A percentile compares a stretch with the other conserved stretches of the same genome.
Evolutionary conservation across 2,113 vertebrate species (phyloP).

Genomic region (Nansenia antarctica): DNA sequence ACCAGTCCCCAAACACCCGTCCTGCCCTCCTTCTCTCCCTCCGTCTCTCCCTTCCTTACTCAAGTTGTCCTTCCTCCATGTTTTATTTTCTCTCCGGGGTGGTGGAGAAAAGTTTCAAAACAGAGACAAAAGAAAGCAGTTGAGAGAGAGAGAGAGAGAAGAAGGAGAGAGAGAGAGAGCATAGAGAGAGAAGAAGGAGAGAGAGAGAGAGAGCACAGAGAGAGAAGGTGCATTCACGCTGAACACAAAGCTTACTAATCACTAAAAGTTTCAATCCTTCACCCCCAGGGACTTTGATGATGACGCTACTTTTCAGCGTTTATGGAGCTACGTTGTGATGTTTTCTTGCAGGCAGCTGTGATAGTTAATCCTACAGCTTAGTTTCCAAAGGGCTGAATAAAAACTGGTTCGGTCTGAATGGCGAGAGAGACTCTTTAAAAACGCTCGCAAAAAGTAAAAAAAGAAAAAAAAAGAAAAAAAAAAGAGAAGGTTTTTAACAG

Average conservation of each 20-base stretch:
- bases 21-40: constrained; percentile 31
- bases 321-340: too few relatives aligned
- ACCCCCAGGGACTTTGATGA: not conserved
- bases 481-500: too few relatives aligned
- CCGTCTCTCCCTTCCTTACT: not conserved
- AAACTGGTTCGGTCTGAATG: not conserved
- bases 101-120: not conserved
- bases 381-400: not conserved
- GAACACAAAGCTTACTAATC: too few relatives aligned
- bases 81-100: not conserved
- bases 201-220: not conserved
- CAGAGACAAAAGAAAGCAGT: not conserved
- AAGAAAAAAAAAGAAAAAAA: too few relatives aligned
- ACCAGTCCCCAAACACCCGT: constrained; percentile 56
- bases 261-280: too few relatives aligned
- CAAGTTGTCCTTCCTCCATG: not conserved
- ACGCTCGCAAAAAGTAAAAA: not conserved
- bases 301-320: not conserved
- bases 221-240: not conserved
- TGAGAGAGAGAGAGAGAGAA: not conserved
- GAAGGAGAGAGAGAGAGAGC: too few relatives aligned
- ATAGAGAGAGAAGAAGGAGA: not conserved
- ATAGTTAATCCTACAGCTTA: constrained; percentile 4
- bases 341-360: too few relatives aligned
- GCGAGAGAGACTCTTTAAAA: not conserved